phyloP scores from a whole-genome alignment of 2,888 invertebrate species.

The Oegoconia quadripuncta region DNA sequence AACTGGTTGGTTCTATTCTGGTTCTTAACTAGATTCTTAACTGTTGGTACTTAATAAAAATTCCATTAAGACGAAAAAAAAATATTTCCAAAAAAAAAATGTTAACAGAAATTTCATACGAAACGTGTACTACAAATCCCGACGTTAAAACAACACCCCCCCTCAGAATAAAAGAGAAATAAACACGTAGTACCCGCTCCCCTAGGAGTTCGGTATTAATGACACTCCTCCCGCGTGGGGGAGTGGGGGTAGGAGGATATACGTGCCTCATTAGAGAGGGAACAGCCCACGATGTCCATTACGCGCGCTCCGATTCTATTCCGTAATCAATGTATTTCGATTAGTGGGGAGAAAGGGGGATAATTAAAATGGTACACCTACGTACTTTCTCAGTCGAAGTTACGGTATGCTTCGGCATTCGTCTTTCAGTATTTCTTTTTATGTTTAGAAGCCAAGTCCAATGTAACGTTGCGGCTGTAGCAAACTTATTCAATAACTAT shows the following conservation, averaged over 20 bases:
- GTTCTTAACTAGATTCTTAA: too few relatives aligned
- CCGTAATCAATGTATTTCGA: constrained; percentile 67
- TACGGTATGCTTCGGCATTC: too few relatives aligned
- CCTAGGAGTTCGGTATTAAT: constrained; percentile 33
- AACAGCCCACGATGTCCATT: constrained; percentile 35
- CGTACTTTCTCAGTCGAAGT: background rate
- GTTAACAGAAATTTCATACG: too few relatives aligned
- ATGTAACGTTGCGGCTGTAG: too few relatives aligned
- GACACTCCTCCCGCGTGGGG: constrained; percentile 24
- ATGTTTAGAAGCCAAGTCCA: too few relatives aligned
- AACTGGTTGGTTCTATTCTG: too few relatives aligned
- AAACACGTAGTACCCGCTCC: constrained; percentile 32
- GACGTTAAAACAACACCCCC: constrained; percentile 3
- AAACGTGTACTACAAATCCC: too few relatives aligned
- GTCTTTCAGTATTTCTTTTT: too few relatives aligned
- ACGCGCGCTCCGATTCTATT: constrained; percentile 36
- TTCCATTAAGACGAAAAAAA: too few relatives aligned
- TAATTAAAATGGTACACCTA: constrained; percentile 42
- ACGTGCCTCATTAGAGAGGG: constrained; percentile 46
- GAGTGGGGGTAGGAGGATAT: constrained; percentile 32
- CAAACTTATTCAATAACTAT: too few relatives aligned
- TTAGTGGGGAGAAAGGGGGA: constrained; percentile 39
- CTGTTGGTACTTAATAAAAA: too few relatives aligned
- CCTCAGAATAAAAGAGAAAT: constrained; percentile 26
- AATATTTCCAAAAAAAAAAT: too few relatives aligned